Conservation (phyloP, 2,888 invertebrate species). For the Cataglyphis cursor region DNA sequence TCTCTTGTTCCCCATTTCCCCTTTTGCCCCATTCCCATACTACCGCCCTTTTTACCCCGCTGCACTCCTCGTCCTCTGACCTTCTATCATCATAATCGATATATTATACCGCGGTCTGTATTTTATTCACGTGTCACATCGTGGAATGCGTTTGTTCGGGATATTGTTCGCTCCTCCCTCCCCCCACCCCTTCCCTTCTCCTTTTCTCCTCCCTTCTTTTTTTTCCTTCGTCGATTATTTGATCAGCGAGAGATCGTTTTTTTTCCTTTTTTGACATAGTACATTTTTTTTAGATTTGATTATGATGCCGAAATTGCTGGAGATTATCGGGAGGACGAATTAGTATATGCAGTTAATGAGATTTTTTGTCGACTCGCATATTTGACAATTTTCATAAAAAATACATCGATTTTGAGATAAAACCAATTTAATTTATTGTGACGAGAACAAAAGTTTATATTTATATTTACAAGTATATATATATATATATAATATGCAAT, state of each 20-base stretch:
- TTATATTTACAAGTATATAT: not conserved
- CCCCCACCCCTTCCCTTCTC: not conserved
- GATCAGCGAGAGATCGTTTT: conserved; percentile 44
- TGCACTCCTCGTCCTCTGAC: conserved; percentile 62
- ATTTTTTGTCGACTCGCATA: conserved; percentile 2
- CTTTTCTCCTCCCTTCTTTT: conserved; percentile 23
- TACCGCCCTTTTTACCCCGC: conserved; percentile 60
- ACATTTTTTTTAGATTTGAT: conserved; percentile 36
- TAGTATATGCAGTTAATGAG: not conserved
- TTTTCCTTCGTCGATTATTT: conserved; percentile 38
- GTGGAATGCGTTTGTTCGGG: conserved; percentile 63
- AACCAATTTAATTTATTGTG: not conserved
- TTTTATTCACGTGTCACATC: conserved; percentile 68
- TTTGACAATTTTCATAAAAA: not conserved
- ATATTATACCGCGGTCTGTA: conserved; percentile 80
- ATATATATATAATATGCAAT: not conserved
- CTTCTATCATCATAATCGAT: conserved; percentile 84
- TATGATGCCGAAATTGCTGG: not conserved
- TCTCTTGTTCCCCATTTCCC: conserved; percentile 61
- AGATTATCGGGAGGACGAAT: conserved; percentile 11
- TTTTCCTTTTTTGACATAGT: not conserved
- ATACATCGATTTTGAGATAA: not conserved
- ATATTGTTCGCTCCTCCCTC: conserved; percentile 39
- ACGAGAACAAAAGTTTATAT: not conserved
- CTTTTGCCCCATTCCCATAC: conserved; percentile 28